phyloP scores from a whole-genome alignment of 2,113 vertebrate genomes.

The Numida meleagris region DNA sequence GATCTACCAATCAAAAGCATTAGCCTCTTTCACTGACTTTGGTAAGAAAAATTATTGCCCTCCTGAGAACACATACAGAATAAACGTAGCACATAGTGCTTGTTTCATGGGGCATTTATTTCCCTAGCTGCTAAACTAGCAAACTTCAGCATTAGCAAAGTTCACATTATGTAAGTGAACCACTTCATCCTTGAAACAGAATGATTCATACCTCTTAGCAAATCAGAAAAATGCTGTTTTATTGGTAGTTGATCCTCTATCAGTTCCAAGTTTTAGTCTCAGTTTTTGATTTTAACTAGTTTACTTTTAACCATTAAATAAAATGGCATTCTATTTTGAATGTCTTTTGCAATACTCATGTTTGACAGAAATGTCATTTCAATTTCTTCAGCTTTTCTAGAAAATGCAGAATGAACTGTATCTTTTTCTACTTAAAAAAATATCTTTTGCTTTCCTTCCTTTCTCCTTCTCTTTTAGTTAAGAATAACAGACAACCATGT shows the following conservation, averaged over 20 bases:
- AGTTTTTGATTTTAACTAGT: neutral
- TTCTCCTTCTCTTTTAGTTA: neutral
- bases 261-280: neutral
- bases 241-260: neutral
- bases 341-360: neutral
- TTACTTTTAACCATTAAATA: neutral
- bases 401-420: neutral
- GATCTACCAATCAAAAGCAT: neutral
- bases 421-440: neutral
- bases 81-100: neutral
- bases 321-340: neutral
- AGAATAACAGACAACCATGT: neutral
- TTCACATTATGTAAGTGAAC: neutral
- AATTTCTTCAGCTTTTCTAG: neutral
- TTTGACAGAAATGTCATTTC: neutral
- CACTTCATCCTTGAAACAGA: neutral
- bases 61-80: neutral
- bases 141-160: neutral
- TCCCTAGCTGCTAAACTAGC: neutral
- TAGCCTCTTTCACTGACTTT: neutral
- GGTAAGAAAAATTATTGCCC: neutral
- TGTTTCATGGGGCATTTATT: neutral
- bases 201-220: neutral
- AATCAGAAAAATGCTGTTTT: neutral
- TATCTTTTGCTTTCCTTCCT: neutral